Conservation (phyloP, 2,113 vertebrate genomes). For the Poeciliopsis occidentalis region DNA sequence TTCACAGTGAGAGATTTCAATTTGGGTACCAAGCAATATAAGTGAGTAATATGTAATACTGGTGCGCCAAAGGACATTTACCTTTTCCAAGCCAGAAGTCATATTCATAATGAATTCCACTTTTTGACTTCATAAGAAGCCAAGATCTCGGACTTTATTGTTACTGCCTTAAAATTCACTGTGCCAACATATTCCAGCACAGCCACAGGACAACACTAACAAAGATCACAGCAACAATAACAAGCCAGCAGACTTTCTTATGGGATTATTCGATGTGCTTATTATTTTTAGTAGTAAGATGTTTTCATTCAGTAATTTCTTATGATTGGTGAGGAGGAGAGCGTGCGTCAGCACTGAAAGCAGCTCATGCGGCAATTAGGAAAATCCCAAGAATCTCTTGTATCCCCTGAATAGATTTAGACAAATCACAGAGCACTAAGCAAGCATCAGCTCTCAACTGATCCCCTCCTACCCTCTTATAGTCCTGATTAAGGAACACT, state of each 20-base stretch:
- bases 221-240: conserved; percentile 27
- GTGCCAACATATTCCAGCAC: conserved; percentile 11
- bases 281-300: conserved; percentile 26
- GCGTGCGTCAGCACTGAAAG: conserved; percentile 19
- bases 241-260: conserved; percentile 14
- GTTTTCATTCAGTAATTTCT: conserved; percentile 19
- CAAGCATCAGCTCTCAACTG: conserved; percentile 27
- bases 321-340: conserved; percentile 4
- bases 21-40: not conserved
- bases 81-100: not conserved
- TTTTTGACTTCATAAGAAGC: not conserved
- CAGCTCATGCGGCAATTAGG: conserved; percentile 15
- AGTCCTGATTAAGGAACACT: conserved; percentile 55
- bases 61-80: not conserved
- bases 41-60: not conserved
- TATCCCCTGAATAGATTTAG: conserved; percentile 31
- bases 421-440: conserved; percentile 43
- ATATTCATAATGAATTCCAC: not conserved
- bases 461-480: conserved; percentile 44
- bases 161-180: conserved; percentile 4
- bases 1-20: not conserved
- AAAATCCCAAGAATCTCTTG: conserved; percentile 29
- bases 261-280: conserved; percentile 19
- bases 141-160: not conserved
- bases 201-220: conserved; percentile 1